phyloP scores from a whole-genome alignment of 1,140 invertebrate species.

The Wiebesia pumilae region DNA sequence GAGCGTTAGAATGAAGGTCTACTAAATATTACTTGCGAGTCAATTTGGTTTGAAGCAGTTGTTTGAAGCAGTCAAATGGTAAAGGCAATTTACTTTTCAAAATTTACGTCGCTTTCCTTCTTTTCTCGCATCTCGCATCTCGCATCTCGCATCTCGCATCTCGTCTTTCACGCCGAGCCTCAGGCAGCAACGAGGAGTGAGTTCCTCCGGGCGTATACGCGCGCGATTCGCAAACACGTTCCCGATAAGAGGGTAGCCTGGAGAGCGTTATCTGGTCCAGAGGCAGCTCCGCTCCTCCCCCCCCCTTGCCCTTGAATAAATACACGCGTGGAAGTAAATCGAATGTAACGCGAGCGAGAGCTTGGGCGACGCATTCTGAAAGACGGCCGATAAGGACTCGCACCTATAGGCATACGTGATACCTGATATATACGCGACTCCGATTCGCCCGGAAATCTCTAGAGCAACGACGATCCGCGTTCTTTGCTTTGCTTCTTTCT shows the following conservation, averaged over 20 bases:
- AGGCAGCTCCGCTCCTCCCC: not conserved
- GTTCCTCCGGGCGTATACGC: not conserved
- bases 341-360: constrained; percentile 1
- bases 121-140: not conserved
- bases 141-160: not conserved
- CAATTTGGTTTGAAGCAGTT: too few species aligned
- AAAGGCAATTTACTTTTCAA: too few species aligned
- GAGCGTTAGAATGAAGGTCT: too few species aligned
- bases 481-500: not conserved
- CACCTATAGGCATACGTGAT: not conserved
- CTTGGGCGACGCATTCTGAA: constrained; percentile 8
- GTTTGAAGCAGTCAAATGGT: too few species aligned
- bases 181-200: not conserved
- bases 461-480: not conserved
- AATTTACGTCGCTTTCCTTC: not conserved
- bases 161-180: not conserved
- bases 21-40: too few species aligned
- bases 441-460: not conserved
- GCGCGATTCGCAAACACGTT: constrained; percentile 38
- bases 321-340: constrained; percentile 28
- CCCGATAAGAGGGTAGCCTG: constrained; percentile 28
- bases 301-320: constrained; percentile 17
- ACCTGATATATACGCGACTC: not conserved
- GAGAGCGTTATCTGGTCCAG: constrained; percentile 3
- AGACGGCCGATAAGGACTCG: constrained; percentile 26